Evolutionary conservation across 2,113 vertebrate species (phyloP).

Genomic region (Electrona antarctica): DNA sequence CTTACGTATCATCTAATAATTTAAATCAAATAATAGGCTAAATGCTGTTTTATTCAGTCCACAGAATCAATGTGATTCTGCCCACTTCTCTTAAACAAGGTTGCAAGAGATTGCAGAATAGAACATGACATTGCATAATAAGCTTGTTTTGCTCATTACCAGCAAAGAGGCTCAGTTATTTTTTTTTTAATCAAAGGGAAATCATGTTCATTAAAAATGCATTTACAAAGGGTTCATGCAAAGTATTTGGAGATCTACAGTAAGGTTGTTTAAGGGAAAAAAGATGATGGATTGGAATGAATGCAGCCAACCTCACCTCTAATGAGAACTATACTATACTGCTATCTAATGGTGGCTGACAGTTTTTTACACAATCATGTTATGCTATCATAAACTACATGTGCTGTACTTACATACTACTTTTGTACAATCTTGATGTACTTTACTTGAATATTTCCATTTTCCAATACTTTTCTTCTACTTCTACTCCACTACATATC

Average conservation of each 20-base stretch:
- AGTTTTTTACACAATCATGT: constrained; percentile 10
- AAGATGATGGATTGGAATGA: constrained; percentile 37
- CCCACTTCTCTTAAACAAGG: not conserved
- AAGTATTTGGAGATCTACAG: constrained; percentile 30
- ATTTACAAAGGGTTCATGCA: constrained; percentile 16
- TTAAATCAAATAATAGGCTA: not conserved
- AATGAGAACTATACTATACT: constrained; percentile 16
- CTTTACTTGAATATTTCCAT: too few relatives aligned
- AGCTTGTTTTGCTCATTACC: constrained; percentile 48
- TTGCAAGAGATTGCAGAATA: constrained; percentile 32
- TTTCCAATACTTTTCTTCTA: too few relatives aligned
- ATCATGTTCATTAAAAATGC: constrained; percentile 52
- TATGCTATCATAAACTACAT: too few relatives aligned
- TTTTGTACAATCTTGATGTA: too few relatives aligned
- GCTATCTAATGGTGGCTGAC: constrained; percentile 30
- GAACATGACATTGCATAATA: constrained; percentile 47
- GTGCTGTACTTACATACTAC: too few relatives aligned
- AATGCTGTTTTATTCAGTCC: constrained; percentile 11
- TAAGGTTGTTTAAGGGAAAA: constrained; percentile 26
- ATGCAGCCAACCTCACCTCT: constrained; percentile 27
- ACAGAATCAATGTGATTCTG: constrained; percentile 7
- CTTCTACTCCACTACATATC: too few relatives aligned
- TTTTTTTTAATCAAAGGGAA: constrained; percentile 43
- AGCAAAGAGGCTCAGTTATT: constrained; percentile 22
- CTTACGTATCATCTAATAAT: constrained; percentile 10